Conservation (phyloP, 2,113 vertebrate species). For the Theristicus caerulescens region DNA sequence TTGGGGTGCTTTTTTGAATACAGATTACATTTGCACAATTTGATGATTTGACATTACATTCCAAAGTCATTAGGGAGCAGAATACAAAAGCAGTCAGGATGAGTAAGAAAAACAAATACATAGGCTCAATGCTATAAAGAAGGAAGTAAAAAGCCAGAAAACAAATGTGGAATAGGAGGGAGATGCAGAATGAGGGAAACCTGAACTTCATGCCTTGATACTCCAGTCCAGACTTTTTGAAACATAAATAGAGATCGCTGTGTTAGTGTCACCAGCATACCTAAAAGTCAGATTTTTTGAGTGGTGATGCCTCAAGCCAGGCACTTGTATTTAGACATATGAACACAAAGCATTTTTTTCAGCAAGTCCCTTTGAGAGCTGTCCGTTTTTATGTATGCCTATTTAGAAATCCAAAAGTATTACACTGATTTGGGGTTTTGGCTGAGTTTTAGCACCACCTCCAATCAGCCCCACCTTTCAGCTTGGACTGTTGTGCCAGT, state of each 20-base stretch:
- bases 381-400: background rate
- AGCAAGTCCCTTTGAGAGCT: background rate
- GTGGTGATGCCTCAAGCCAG: background rate
- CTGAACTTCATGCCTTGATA: background rate
- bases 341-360: background rate
- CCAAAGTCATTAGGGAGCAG: background rate
- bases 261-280: background rate
- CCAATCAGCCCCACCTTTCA: constrained; percentile 1
- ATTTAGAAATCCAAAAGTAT: background rate
- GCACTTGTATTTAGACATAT: background rate
- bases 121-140: background rate
- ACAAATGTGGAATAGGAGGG: background rate
- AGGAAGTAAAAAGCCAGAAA: background rate
- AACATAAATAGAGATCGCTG: background rate
- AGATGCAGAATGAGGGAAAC: background rate
- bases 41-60: background rate
- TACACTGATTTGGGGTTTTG: background rate
- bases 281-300: background rate
- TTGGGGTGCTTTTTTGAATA: background rate
- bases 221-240: background rate
- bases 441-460: constrained; percentile 9
- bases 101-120: constrained; percentile 3
- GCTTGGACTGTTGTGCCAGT: constrained; percentile 10
- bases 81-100: constrained; percentile 6
- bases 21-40: background rate